Evolutionary conservation across 2,888 invertebrate genomes (phyloP).

Genomic region (Temnothorax ravouxi): DNA sequence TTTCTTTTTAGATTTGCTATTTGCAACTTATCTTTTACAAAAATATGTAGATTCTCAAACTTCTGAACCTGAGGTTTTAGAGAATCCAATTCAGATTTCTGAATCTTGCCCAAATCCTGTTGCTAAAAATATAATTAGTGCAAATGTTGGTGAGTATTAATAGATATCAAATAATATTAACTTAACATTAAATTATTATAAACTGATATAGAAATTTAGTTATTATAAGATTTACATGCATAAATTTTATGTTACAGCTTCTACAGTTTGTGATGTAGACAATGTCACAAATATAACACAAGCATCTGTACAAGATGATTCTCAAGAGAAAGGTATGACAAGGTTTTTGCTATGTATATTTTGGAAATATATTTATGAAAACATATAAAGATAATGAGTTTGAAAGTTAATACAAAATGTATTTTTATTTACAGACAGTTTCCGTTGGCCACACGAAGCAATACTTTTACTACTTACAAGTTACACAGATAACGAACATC

Average conservation of each 20-base stretch:
- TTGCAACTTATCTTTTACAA: background rate
- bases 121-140: too few species aligned
- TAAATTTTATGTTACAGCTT: too few species aligned
- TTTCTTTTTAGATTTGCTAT: background rate
- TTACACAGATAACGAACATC: background rate
- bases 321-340: background rate
- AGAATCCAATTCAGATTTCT: background rate
- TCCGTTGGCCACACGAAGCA: constrained; percentile 6
- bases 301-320: background rate
- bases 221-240: too few species aligned
- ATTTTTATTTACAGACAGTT: background rate
- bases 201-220: too few species aligned
- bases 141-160: too few species aligned
- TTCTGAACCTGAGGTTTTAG: too few species aligned
- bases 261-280: too few species aligned
- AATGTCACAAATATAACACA: too few species aligned
- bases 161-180: too few species aligned
- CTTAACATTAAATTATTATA: too few species aligned
- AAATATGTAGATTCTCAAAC: background rate
- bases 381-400: background rate
- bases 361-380: background rate
- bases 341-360: background rate
- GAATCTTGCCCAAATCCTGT: too few species aligned
- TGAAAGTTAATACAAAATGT: background rate
- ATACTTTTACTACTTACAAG: background rate